Conservation (phyloP, 2,113 vertebrate species). For the Vulpes lagopus region DNA sequence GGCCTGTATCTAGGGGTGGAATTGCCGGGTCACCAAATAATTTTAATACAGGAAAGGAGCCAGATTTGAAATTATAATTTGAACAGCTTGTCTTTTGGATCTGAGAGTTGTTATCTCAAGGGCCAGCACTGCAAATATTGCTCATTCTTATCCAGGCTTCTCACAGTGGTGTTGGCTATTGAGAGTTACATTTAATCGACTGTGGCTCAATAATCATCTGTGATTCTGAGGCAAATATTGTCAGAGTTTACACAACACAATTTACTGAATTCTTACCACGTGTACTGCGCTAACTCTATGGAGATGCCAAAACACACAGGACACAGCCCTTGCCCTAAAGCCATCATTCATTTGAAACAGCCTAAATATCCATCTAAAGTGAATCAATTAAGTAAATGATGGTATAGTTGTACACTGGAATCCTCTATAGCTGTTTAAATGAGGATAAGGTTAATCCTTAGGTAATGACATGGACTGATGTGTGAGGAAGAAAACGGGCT, state of each 20-base stretch:
- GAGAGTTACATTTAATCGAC: not conserved
- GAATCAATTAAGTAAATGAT: not conserved
- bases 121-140: not conserved
- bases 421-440: slow-evolving; percentile 4
- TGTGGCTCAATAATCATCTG: not conserved
- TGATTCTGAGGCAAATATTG: slow-evolving; percentile 33
- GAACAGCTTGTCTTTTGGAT: slow-evolving; percentile 44
- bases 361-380: not conserved
- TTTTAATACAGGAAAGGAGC: not conserved
- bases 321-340: not conserved
- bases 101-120: not conserved
- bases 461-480: not conserved
- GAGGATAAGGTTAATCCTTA: not conserved
- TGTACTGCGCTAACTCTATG: not conserved
- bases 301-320: not conserved
- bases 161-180: not conserved
- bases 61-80: not conserved
- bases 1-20: not conserved
- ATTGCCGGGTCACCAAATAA: slow-evolving; percentile 1
- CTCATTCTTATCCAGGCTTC: not conserved
- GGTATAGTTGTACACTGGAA: not conserved
- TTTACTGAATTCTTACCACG: not conserved
- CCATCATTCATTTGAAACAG: not conserved
- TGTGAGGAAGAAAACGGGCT: not conserved
- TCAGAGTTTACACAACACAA: not conserved